Base-by-base conservation (phyloP, 1,140 invertebrate genomes). In the Pristionchus pacificus region DNA sequence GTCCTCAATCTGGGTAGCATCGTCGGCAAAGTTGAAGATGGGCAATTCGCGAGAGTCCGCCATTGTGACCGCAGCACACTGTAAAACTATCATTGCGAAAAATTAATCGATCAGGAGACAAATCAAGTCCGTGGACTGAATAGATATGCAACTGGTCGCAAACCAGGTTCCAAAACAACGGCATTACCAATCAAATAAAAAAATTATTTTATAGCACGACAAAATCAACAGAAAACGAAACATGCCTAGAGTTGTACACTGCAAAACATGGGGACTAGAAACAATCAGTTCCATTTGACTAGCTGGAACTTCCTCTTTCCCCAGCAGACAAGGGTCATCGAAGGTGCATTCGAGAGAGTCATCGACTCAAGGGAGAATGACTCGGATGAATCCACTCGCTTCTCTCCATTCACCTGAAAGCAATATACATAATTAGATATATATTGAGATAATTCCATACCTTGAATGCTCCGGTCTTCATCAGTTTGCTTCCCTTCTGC, bases 381-480 rank as follows among this genome's bases (percentile, higher is more conserved):
- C 63, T 72, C 38, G 15, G 58, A 19, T 0, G 80, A 74, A 58
- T 82, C 72, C 19, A 66, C 32, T 25, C 60, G 31, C 64, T 77
- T 77, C n/a, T 60, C 55, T 57, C 80, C 80, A 60, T 82, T 81
- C 15, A 49, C 19, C 38, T 49, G 38, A 6, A 49, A 49, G 38
- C 6, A 19, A 49, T 49, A 49, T 49, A 10, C 6, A 49, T 6
- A 49, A 49, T 19, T 6, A 49, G 6, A 10, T 6, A 10, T 6
- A 19, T 49, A 19, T 49, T 49, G 38, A 49, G 6, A 19, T 10
- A 49, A 10, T 6, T 10, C 6, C 6, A 10, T 49, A 81, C 59
- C 10, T 70, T 71, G 57, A 81, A 74, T 14, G 74, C 77, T 31
- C 80, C 79, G 15, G 63, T 71, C 33, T 32, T 68, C 75, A 81